phyloP scores from a whole-genome alignment of 2,888 invertebrate genomes.

The Oegoconia quadripuncta region DNA sequence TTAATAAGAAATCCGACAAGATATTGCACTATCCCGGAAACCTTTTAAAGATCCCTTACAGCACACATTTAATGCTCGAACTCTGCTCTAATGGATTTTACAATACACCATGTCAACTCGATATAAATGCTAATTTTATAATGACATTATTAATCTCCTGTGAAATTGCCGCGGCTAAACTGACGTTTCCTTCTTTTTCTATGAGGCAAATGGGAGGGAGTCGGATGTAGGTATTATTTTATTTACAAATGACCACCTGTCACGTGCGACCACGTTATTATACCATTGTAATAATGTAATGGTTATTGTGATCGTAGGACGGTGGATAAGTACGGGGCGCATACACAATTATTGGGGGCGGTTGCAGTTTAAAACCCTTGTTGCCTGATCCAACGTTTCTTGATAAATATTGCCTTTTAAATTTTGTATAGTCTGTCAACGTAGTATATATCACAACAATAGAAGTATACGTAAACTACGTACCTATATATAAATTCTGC shows the following conservation, averaged over 20 bases:
- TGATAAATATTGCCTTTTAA: too few relatives aligned
- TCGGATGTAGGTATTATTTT: slow-evolving; percentile 10
- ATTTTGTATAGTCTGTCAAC: too few relatives aligned
- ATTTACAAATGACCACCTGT: slow-evolving; percentile 44
- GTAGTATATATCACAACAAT: too few relatives aligned
- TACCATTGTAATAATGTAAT: too few relatives aligned
- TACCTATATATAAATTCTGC: too few relatives aligned
- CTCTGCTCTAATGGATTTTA: slow-evolving; percentile 1
- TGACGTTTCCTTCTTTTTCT: slow-evolving; percentile 30
- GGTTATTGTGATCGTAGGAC: slow-evolving; percentile 7
- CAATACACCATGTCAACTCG: slow-evolving; percentile 6
- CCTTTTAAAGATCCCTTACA: slow-evolving; percentile 6
- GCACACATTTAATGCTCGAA: slow-evolving; percentile 6
- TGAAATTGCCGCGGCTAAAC: slow-evolving; percentile 24
- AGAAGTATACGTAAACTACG: too few relatives aligned
- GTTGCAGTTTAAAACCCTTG: slow-evolving; percentile 46
- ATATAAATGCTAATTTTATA: slow-evolving; percentile 20
- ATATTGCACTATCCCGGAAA: slow-evolving; percentile 33
- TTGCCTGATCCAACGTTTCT: slow-evolving; percentile 28
- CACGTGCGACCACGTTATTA: slow-evolving; percentile 19
- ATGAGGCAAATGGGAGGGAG: slow-evolving; percentile 1
- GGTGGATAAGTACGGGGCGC: slow-evolving; percentile 12
- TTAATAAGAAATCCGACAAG: slow-evolving; percentile 39
- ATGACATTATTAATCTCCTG: slow-evolving; percentile 19
- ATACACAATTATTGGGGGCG: slow-evolving; percentile 50